These are phyloP conservation scores for Eulacestoma nigropectus DNA, from an alignment of 2,113 vertebrate species.

Conservation along the genomic window DNA sequence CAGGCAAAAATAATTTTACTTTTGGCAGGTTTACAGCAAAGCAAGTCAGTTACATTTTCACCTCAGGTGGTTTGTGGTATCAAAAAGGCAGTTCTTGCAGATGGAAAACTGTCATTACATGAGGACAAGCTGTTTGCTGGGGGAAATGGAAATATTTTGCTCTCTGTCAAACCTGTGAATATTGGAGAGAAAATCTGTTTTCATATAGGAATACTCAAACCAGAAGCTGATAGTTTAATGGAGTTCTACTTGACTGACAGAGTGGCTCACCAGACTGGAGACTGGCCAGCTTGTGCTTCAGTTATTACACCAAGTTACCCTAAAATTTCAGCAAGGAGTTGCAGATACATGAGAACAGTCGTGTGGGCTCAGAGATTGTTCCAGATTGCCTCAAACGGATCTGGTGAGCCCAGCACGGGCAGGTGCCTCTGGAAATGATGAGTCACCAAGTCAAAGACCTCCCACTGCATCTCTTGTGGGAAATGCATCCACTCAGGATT, in stretches of 20 bases:
- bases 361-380: not conserved
- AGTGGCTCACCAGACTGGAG: not conserved
- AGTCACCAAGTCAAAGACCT: not conserved
- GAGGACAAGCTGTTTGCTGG: constrained; percentile 50
- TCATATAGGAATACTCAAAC: not conserved
- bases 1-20: constrained; percentile 49
- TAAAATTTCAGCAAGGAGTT: not conserved
- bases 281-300: not conserved
- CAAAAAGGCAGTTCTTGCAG: constrained; percentile 54
- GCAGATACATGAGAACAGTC: not conserved
- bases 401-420: fast-evolving
- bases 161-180: constrained; percentile 41
- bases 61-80: constrained; percentile 60
- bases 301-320: not conserved
- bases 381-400: not conserved
- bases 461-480: fast-evolving
- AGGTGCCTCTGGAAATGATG: not conserved
- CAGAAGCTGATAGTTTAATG: constrained; percentile 11
- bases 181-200: constrained; percentile 37
- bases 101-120: constrained; percentile 58
- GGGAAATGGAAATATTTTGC: constrained; percentile 55
- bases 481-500: not conserved
- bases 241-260: constrained; percentile 4
- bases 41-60: constrained; percentile 58
- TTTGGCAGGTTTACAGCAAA: constrained; percentile 51